phyloP scores from a whole-genome alignment of 1,140 invertebrate species.

The Dendrolimus punctatus region DNA sequence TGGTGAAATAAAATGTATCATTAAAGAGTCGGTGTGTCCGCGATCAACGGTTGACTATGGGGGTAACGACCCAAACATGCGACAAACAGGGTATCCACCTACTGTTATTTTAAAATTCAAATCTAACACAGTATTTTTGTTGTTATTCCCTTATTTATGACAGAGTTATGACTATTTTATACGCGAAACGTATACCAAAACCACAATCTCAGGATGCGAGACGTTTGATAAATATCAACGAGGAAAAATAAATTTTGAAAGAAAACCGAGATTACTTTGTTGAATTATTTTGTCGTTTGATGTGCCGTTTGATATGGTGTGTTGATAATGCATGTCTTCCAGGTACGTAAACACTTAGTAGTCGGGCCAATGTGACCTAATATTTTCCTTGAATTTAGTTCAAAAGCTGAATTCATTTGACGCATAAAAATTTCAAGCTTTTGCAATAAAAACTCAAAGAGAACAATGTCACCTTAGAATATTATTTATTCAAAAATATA shows the following conservation, averaged over 20 bases:
- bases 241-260: conserved; percentile 4
- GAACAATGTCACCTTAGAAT: too few relatives aligned
- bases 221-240: conserved; percentile 2
- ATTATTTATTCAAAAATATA: too few relatives aligned
- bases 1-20: conserved; percentile 16
- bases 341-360: too few relatives aligned
- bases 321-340: too few relatives aligned
- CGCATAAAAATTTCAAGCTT: too few relatives aligned
- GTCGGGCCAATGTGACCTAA: too few relatives aligned
- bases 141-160: conserved; percentile 34
- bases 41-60: conserved; percentile 9
- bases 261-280: background rate
- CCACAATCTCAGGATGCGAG: conserved; percentile 11
- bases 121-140: conserved; percentile 25
- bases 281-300: background rate
- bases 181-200: conserved; percentile 1
- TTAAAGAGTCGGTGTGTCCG: conserved; percentile 7
- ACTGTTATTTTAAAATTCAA: conserved; percentile 36
- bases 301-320: too few relatives aligned
- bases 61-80: conserved; percentile 35
- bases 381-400: too few relatives aligned
- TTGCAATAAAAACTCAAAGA: too few relatives aligned
- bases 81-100: conserved; percentile 27
- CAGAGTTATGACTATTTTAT: conserved; percentile 11
- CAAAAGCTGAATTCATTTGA: too few relatives aligned